phyloP scores from a whole-genome alignment of 2,888 invertebrate species.

The Nymphalis urticae region DNA sequence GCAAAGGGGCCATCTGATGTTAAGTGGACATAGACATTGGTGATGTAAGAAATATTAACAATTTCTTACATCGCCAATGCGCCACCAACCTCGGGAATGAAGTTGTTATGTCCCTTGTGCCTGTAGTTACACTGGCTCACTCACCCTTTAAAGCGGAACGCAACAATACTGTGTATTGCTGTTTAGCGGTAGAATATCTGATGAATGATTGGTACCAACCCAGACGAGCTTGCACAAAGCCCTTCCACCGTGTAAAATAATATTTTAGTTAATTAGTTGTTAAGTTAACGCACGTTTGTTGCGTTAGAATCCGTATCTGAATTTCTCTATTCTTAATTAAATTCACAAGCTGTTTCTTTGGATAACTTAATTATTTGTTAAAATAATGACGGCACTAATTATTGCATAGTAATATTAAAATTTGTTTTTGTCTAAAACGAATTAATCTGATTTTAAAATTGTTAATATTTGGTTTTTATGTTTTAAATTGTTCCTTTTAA shows the following conservation, averaged over 20 bases:
- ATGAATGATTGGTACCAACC: too few relatives aligned
- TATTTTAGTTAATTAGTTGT: not conserved
- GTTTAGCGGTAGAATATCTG: too few relatives aligned
- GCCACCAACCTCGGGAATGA: too few relatives aligned
- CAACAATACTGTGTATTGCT: too few relatives aligned
- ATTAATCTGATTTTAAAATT: not conserved
- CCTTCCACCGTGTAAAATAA: not conserved
- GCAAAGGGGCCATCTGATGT: too few relatives aligned
- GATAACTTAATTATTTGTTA: not conserved
- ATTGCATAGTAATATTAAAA: not conserved
- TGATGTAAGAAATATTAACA: too few relatives aligned
- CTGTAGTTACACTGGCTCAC: too few relatives aligned
- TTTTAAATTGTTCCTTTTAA: not conserved
- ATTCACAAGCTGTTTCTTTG: slow-evolving; percentile 33
- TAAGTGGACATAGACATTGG: too few relatives aligned
- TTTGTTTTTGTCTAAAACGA: not conserved
- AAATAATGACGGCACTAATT: not conserved
- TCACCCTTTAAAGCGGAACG: too few relatives aligned
- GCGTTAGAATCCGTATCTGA: not conserved
- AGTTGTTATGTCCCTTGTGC: too few relatives aligned
- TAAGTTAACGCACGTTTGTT: not conserved
- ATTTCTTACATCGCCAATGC: too few relatives aligned
- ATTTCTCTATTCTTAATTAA: slow-evolving; percentile 42
- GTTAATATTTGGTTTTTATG: not conserved
- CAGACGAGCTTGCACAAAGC: too few relatives aligned